Conservation (phyloP, 2,888 invertebrate species). For the Malachius bipustulatus region DNA sequence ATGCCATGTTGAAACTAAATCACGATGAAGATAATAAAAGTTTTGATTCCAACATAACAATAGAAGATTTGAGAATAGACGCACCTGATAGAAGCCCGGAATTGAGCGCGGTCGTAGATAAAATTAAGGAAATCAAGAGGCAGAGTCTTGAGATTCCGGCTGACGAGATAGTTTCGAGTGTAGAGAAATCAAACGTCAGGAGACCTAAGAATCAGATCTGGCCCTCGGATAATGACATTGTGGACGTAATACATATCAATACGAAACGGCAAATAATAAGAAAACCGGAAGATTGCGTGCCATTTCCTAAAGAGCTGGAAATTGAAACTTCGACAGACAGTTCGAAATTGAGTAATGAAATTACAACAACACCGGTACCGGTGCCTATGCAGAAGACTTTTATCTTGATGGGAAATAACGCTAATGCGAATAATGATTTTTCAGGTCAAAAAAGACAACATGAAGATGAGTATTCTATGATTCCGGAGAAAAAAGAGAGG, state of each 20-base stretch:
- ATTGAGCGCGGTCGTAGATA: slow-evolving; percentile 32
- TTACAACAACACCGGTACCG: no score
- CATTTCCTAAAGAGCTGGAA: slow-evolving; percentile 2
- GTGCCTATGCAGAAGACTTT: no score
- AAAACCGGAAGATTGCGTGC: slow-evolving; percentile 1
- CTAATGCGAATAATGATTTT: no score
- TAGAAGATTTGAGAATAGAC: slow-evolving; percentile 19
- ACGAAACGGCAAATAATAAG: background rate
- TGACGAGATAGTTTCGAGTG: slow-evolving; percentile 15
- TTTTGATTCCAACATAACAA: slow-evolving; percentile 14
- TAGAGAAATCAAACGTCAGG: slow-evolving; percentile 7
- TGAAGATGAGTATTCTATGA: background rate
- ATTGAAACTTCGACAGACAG: background rate
- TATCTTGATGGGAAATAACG: no score
- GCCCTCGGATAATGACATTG: slow-evolving; percentile 9
- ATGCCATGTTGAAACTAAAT: slow-evolving; percentile 52
- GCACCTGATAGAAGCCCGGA: slow-evolving; percentile 26
- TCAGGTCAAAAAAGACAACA: background rate
- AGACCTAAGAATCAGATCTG: slow-evolving; percentile 10
- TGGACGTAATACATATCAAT: background rate
- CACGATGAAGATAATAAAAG: slow-evolving; percentile 25
- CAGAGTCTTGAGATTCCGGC: slow-evolving; percentile 15
- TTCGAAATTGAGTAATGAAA: background rate
- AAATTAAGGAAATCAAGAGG: slow-evolving; percentile 33
- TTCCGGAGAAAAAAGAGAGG: background rate